phyloP scores from a whole-genome alignment of 2,113 vertebrate species.

The Uropsilus gracilis region DNA sequence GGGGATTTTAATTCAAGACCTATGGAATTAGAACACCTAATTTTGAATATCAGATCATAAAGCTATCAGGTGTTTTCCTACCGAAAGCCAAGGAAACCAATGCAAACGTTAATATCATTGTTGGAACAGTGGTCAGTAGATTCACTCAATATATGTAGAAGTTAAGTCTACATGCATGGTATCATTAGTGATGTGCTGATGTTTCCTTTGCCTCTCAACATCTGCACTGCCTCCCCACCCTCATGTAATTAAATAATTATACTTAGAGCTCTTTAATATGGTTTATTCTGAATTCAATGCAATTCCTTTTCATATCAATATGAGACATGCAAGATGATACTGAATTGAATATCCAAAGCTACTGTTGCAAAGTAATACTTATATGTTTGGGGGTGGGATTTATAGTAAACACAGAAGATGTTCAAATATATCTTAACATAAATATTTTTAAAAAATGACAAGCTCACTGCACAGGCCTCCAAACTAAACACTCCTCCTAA shows the following conservation, averaged over 20 bases:
- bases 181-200: neutral
- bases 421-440: neutral
- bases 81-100: no score
- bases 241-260: neutral
- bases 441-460: neutral
- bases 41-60: no score
- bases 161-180: neutral
- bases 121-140: no score
- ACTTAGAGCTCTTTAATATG: neutral
- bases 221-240: neutral
- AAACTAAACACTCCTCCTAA: neutral
- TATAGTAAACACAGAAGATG: neutral
- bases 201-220: neutral
- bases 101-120: no score
- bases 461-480: rapidly evolving
- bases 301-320: no score
- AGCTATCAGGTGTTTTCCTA: no score
- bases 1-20: no score
- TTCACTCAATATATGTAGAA: no score
- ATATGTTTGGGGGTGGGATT: neutral
- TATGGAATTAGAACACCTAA: no score
- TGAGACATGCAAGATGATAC: neutral
- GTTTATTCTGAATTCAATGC: no score
- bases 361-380: no score
- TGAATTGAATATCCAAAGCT: neutral